Evolutionary conservation across 2,888 invertebrate genomes (phyloP), one percentile per base, ranked within the genome.

Genomic region (Epinotia ramella): DNA sequence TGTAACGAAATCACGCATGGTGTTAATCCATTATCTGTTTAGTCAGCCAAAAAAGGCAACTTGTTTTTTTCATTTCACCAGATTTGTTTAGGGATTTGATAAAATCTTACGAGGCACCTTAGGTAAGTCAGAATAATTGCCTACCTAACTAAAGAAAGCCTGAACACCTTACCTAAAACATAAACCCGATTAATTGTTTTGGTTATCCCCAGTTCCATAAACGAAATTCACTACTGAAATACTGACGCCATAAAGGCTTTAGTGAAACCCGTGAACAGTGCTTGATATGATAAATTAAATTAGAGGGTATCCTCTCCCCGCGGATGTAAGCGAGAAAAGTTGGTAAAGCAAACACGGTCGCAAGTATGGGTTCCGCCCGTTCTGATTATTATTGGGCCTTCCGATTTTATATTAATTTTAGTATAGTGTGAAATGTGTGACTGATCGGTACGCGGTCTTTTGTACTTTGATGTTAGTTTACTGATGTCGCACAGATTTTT

Each of bases 331-430:
- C 24, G 7, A 20, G 53, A 67, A 44, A 20, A 57, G 20, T 76
- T 68, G 63, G 40, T 62, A 73, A 69, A 49, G 73, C 20, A 73
- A 69, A 60, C 53, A 69, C 9, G 9, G 62, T 56, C 56, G 59
- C 72, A 72, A 72, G 62, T 49, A 70, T 49, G 40, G 65, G 18
- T 59, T 56, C 49, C 64, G 62, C 11, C 56, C 63, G n/a, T 64
- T 56, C 40, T 64, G 53, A 72, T 64, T 49, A 28, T 64, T 64
- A 65, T 53, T 72, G n/a, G 64, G 57, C 44, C 60, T 24, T 18
- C 13, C 44, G 46, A 65, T 44, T 57, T 56, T n/a, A 40, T 64
- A 65, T 56, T 44, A 65, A 64, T 72, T 64, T 65, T 28, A 64
- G 24, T 56, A 16, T 57, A 64, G 40, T 64, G 56, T 64, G 18